Conservation (phyloP, 2,888 invertebrate species). For the Ptilodon capucinus region DNA sequence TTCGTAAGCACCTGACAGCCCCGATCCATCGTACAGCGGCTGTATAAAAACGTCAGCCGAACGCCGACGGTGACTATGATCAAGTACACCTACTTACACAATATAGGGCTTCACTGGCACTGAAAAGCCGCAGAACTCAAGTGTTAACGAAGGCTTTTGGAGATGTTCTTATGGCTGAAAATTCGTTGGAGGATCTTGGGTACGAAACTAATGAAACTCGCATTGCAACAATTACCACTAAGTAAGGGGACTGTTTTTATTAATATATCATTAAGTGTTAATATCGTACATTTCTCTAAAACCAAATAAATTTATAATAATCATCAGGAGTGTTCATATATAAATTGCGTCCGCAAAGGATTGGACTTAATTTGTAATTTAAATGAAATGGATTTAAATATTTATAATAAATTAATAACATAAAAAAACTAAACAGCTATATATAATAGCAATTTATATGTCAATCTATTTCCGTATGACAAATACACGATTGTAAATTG, state of each 20-base stretch:
- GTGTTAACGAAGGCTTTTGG: no score
- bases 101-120: conserved; percentile 40
- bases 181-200: no score
- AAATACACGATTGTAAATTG: conserved; percentile 35
- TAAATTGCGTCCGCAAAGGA: background rate
- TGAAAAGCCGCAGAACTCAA: conserved; percentile 4
- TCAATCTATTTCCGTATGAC: conserved; percentile 24
- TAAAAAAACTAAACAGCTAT: no score
- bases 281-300: background rate
- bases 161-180: no score
- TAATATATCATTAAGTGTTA: no score
- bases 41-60: conserved; percentile 67
- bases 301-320: background rate
- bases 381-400: background rate
- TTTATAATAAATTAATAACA: conserved; percentile 9
- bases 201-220: no score
- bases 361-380: background rate
- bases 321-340: background rate
- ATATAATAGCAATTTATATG: conserved; percentile 19
- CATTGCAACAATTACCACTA: no score
- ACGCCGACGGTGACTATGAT: conserved; percentile 64
- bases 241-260: no score
- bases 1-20: conserved; percentile 63
- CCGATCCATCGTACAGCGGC: conserved; percentile 56
- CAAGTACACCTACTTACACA: conserved; percentile 49